Evolutionary conservation across 2,113 vertebrate genomes (phyloP), one percentile per base, ranked within the genome.

Genomic region (Megaceryle maxima): DNA sequence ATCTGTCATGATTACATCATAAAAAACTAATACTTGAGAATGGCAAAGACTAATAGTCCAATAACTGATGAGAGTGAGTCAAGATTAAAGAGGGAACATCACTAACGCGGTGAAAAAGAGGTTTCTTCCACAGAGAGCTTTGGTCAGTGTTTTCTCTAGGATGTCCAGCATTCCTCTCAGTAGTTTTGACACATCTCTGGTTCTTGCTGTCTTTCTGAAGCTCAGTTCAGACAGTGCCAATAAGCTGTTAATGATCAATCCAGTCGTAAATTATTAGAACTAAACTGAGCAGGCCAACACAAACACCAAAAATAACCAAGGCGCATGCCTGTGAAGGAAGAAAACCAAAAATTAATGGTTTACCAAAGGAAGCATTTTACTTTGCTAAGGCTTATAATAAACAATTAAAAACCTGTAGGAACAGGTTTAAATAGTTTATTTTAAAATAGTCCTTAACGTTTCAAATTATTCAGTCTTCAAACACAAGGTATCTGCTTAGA

Each of bases 221-320:
- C 31, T 83, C 83, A 63, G 62, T 53, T 87, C 64, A 57, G 33
- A 39, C 72, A 92, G 6, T 12, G 56, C 29, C 69, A 73, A 41
- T 3, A 44, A 53, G 26, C 60, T 94, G 57, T 88, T 96, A 97
- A 26, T 94, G 96, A 86, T 97, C 95, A 93, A 95, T 85, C 99
- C 98, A 99, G 33, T 96, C 97, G 94, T 98, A 94, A 91, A 99
- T 92, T 63, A 99, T 99, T 79, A 99, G 75, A 79, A 95, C 91
- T 78, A 99, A 97, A 97, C 99, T 99, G 94, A 98, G 93, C 83
- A 98, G 94, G 57, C 99, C 99, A 96, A 99, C 97, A 78, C 98
- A 96, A 93, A 98, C n/a, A 25, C 99, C 99, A 88, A 99, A 98
- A 88, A 98, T 41, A 94, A 99, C 94, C 94, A 99, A 94, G 22